Conservation (phyloP, 2,888 invertebrate species). For the Cancer borealis region DNA sequence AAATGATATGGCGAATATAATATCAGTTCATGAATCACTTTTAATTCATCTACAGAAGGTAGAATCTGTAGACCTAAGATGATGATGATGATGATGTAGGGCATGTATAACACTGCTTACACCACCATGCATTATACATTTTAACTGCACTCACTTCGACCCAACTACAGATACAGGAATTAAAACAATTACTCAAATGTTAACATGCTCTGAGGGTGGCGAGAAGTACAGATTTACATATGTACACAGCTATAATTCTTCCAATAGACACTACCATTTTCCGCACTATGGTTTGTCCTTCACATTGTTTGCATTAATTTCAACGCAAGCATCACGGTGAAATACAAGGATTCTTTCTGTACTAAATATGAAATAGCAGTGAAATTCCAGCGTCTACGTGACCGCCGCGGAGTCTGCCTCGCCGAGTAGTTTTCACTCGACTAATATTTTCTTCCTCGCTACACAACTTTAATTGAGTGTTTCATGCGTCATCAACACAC, state of each 20-base stretch:
- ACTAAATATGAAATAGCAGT: slow-evolving; percentile 12
- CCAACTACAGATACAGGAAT: not conserved
- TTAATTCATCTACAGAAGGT: not conserved
- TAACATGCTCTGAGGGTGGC: not conserved
- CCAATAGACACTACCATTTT: not conserved
- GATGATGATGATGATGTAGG: not conserved
- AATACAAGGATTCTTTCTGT: not conserved
- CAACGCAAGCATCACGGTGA: not conserved
- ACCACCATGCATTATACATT: not conserved
- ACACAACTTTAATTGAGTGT: not conserved
- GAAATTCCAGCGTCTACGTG: slow-evolving; percentile 46
- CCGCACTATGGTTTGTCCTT: not conserved
- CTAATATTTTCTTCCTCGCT: not conserved
- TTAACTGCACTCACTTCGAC: not conserved
- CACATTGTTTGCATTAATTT: not conserved
- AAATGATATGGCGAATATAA: not conserved
- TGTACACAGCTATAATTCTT: not conserved
- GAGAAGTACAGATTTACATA: not conserved
- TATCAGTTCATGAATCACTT: not conserved
- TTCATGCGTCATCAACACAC: not conserved
- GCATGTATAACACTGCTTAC: not conserved
- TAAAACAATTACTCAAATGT: not conserved
- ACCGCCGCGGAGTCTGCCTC: slow-evolving; percentile 44
- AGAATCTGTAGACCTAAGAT: not conserved
- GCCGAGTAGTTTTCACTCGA: slow-evolving; percentile 41